Conservation (phyloP, 2,797 vertebrate species). For the Corythornis leucogaster region DNA sequence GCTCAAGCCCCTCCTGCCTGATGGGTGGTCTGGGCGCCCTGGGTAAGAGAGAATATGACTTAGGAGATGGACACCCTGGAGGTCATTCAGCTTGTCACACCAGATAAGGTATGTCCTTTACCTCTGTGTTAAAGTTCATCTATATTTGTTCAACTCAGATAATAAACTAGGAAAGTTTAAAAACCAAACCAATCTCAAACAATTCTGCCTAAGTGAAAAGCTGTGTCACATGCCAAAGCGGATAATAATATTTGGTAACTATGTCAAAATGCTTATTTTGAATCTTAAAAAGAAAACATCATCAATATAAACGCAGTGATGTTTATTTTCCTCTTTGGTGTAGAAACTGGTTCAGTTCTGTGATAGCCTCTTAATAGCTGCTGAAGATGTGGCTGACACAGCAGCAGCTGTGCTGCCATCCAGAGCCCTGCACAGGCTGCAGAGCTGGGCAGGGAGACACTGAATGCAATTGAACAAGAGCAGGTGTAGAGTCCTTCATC, state of each 20-base stretch:
- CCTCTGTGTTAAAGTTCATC: constrained; percentile 33
- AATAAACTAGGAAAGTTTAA: not conserved
- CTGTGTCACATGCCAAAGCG: not conserved
- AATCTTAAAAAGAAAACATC: not conserved
- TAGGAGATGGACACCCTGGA: constrained; percentile 24
- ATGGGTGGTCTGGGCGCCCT: constrained; percentile 12
- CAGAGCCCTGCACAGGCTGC: too few relatives aligned
- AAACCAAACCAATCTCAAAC: not conserved
- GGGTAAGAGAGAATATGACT: constrained; percentile 1
- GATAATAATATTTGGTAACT: not conserved
- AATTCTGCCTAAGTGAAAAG: not conserved
- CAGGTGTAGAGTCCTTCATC: too few relatives aligned
- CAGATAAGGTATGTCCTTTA: not conserved
- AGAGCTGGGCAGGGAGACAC: too few relatives aligned
- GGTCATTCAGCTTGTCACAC: not conserved
- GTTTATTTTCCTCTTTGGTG: not conserved
- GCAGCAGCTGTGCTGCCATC: too few relatives aligned
- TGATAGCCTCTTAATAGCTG: not conserved
- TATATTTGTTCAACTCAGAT: not conserved
- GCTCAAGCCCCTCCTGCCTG: not conserved
- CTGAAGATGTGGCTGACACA: not conserved
- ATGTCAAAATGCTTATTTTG: not conserved
- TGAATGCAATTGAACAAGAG: too few relatives aligned
- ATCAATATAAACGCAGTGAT: not conserved
- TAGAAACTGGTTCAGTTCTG: not conserved